Evolutionary conservation across 2,888 invertebrate species (phyloP).

Genomic region (Arctia plantaginis): DNA sequence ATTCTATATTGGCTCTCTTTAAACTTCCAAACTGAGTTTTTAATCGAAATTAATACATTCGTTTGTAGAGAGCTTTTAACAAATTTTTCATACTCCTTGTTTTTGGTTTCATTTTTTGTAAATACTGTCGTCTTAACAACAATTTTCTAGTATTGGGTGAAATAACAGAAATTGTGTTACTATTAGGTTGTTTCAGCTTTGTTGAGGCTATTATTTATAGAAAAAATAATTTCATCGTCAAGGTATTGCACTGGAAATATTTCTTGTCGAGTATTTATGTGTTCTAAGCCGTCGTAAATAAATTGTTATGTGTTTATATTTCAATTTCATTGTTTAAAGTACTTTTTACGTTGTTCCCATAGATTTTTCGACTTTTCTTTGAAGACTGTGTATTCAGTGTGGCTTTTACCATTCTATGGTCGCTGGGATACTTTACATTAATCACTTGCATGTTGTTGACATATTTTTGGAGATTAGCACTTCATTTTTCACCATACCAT

Average conservation of each 20-base stretch:
- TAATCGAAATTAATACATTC: constrained; percentile 1
- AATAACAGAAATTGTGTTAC: neutral
- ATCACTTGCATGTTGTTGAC: neutral
- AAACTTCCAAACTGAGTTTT: constrained; percentile 4
- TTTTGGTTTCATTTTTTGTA: constrained; percentile 10
- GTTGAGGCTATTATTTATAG: neutral
- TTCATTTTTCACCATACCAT: neutral
- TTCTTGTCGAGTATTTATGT: neutral
- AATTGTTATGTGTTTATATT: neutral
- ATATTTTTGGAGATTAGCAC: neutral
- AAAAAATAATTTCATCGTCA: neutral
- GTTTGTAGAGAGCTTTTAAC: constrained; percentile 1
- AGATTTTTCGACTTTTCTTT: neutral
- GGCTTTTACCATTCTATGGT: neutral
- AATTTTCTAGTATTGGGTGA: neutral
- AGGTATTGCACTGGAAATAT: neutral
- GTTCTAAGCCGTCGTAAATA: neutral
- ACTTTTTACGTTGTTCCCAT: neutral
- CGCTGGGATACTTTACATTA: neutral
- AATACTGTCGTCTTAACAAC: constrained; percentile 1
- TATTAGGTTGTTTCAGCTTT: neutral
- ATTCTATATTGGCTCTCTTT: constrained; percentile 10
- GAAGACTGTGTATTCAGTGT: neutral
- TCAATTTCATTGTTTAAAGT: neutral
- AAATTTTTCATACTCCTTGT: constrained; percentile 8